Base-by-base conservation (phyloP, 2,113 vertebrate species). In the Vulpes lagopus region DNA sequence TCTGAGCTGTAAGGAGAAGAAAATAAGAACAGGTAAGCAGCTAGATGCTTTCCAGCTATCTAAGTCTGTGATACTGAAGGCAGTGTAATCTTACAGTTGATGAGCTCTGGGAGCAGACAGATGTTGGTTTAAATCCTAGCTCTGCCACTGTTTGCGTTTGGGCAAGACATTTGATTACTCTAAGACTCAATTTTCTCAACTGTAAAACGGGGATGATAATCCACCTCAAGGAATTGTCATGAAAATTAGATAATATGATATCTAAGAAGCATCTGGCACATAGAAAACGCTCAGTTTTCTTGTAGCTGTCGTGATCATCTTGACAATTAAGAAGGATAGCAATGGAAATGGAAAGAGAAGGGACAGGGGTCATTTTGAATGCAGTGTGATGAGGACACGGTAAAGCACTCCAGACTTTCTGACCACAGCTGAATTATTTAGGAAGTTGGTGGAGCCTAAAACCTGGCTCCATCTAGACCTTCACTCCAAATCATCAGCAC, bases 271-370 rank as follows among this genome's bases (percentile, higher is more conserved):
- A 62, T 69, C 62, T 96, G 62, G 62, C 49, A 90, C 43, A 85
- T 17, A 82, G 65, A 43, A 89, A 93, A 73, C 51, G 87, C 22
- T 84, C 32, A 32, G 15, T 91, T 96, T 95, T 76, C 67, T 69
- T 69, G 17, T 80, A 64, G 25, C 87, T 82, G 35, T 60, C 55
- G 53, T 25, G 27, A 38, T 59, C 51, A 65, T 84, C 43, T 64
- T 89, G 78, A 43, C 65, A 74, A 74, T 62, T 73, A 59, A 97
- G 81, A 79, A 67, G 32, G 27, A 8, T 32, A 11, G 17, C 59
- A 64, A 19, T 16, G 11, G 35, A 91, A 32, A 80, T 51, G 55
- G 49, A 89, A 71, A 71, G n/a, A 78, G 0, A 87, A 87, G 11
- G 30, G 35, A 74, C 38, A 87, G 92, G 91, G 23, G 30, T 80